A percentile compares a stretch with the other conserved stretches of the same genome.
phyloP scores from a whole-genome alignment of 2,797 vertebrate genomes.

The Pipistrellus pipistrellus region DNA sequence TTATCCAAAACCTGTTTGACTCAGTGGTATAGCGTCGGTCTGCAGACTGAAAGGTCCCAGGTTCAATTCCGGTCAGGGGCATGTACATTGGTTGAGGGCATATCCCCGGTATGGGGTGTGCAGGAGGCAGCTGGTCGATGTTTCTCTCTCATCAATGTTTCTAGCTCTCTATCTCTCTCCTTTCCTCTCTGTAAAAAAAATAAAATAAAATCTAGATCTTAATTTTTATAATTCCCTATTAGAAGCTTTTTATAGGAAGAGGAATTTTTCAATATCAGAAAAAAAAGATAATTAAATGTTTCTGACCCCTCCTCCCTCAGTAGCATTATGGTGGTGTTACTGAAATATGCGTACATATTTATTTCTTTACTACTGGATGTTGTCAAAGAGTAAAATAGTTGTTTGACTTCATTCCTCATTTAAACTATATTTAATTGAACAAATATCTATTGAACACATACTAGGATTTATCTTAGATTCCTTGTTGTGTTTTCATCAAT shows the following conservation, averaged over 20 bases:
- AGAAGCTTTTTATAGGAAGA: not conserved
- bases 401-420: not conserved
- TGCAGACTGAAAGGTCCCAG: too few relatives aligned
- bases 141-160: too few relatives aligned
- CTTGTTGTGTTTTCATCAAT: not conserved
- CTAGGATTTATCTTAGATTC: not conserved
- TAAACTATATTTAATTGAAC: not conserved
- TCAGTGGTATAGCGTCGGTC: too few relatives aligned
- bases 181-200: not conserved
- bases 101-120: too few relatives aligned
- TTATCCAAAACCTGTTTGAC: not conserved
- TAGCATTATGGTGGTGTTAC: not conserved
- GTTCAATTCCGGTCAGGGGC: too few relatives aligned
- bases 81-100: too few relatives aligned
- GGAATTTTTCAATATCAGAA: not conserved
- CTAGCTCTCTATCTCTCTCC: too few relatives aligned
- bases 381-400: slow-evolving; percentile 5
- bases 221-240: not conserved
- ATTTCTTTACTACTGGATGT: not conserved
- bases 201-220: slow-evolving; percentile 46
- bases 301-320: not conserved
- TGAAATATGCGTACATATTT: slow-evolving; percentile 43
- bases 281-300: slow-evolving; percentile 22
- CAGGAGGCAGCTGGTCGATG: too few relatives aligned
- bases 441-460: slow-evolving; percentile 18